These are phyloP conservation scores for Echeneis naucrates DNA, from an alignment of 2,797 vertebrate species.

Conservation along the genomic window DNA sequence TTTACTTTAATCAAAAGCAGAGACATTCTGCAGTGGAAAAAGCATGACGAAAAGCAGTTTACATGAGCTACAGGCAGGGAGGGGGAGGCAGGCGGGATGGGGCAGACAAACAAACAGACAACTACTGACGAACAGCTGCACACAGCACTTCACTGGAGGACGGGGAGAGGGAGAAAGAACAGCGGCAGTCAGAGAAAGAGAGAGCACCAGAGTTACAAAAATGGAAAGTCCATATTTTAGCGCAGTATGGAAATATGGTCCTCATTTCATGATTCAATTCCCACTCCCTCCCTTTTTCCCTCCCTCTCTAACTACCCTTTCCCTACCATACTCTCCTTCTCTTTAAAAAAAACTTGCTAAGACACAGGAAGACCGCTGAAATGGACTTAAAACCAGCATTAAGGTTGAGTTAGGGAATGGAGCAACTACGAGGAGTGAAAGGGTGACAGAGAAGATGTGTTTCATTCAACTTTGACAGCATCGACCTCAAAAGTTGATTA, in stretches of 20 bases:
- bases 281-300: conserved; percentile 66
- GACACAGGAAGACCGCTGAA: conserved; percentile 78
- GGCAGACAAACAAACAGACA: conserved; percentile 76
- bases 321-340: conserved; percentile 49
- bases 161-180: conserved; percentile 31
- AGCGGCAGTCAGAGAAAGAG: conserved; percentile 18
- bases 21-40: conserved; percentile 75
- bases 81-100: background rate
- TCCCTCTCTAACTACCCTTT: conserved; percentile 68
- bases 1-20: conserved; percentile 83
- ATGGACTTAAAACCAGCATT: conserved; percentile 67
- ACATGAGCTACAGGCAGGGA: conserved; percentile 78
- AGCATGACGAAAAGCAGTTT: conserved; percentile 80
- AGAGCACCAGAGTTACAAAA: conserved; percentile 61
- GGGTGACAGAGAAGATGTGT: conserved; percentile 16
- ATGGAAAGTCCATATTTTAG: conserved; percentile 80
- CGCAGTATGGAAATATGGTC: conserved; percentile 81
- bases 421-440: conserved; percentile 40
- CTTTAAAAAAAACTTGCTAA: conserved; percentile 77
- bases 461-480: conserved; percentile 18
- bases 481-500: background rate
- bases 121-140: conserved; percentile 75
- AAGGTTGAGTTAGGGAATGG: conserved; percentile 40
- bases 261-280: conserved; percentile 86
- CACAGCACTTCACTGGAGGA: conserved; percentile 34